Percentiles rank a stretch among this genome's conserved stretches.
These are phyloP conservation scores for Halocynthia roretzi DNA, from an alignment of 23 tunicate genomes.

Conservation along the genomic window DNA sequence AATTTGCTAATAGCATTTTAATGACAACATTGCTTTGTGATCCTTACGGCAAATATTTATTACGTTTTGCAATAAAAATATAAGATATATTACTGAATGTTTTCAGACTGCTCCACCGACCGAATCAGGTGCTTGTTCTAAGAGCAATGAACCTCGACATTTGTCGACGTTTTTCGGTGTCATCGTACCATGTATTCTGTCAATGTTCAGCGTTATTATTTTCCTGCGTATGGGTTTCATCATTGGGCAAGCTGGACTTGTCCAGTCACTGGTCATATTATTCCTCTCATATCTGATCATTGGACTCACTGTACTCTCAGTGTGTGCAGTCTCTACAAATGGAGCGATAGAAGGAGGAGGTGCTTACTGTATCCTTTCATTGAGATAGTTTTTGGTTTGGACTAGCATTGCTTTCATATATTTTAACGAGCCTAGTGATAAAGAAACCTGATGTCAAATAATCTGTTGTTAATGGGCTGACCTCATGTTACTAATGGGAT, in stretches of 20 bases:
- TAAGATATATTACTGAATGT: too few relatives aligned
- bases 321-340: constrained; percentile 99
- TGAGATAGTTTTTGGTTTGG: too few relatives aligned
- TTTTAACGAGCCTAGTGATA: too few relatives aligned
- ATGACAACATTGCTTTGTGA: too few relatives aligned
- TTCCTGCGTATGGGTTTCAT: constrained; percentile 99
- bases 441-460: too few relatives aligned
- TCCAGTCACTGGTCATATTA: constrained; percentile 61
- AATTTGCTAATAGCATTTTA: too few relatives aligned
- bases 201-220: constrained; percentile 97
- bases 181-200: constrained; percentile 94
- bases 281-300: constrained; percentile 77
- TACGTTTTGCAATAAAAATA: too few relatives aligned
- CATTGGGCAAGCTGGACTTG: constrained; percentile 93
- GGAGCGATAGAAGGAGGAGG: constrained; percentile 99
- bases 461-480: too few relatives aligned
- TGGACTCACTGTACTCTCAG: constrained; percentile 79
- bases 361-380: constrained; percentile 77
- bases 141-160: constrained; percentile 22
- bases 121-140: not conserved
- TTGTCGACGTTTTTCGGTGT: constrained; percentile 97
- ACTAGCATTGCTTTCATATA: too few relatives aligned
- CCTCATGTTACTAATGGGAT: too few relatives aligned
- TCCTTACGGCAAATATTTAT: too few relatives aligned
- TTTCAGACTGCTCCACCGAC: too few relatives aligned